These are phyloP conservation scores for Ciconia nigra DNA, from an alignment of 2,797 vertebrate species.

Conservation along the genomic window DNA sequence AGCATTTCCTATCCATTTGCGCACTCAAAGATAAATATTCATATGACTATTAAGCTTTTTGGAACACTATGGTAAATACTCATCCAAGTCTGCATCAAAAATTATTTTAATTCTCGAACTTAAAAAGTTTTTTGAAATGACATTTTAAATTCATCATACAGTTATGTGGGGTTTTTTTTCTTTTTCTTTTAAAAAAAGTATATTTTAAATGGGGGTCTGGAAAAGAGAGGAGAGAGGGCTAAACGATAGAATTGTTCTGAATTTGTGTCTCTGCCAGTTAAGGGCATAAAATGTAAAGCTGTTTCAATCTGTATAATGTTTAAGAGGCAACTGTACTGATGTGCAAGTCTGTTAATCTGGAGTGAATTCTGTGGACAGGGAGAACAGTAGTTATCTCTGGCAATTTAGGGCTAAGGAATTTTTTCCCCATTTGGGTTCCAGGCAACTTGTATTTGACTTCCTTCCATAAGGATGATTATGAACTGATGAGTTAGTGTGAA, in stretches of 20 bases:
- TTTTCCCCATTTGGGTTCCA: not conserved
- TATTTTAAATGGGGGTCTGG: not conserved
- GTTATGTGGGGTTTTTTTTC: not conserved
- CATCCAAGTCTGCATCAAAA: not conserved
- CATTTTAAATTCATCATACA: not conserved
- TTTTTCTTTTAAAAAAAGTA: not conserved
- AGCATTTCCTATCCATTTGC: not conserved
- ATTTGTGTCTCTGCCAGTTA: not conserved
- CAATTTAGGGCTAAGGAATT: not conserved
- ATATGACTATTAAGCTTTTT: not conserved
- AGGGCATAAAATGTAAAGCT: not conserved
- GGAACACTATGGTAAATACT: not conserved
- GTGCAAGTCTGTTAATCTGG: not conserved
- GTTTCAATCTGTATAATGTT: not conserved
- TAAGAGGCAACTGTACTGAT: not conserved
- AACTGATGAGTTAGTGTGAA: not conserved
- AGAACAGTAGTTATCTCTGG: not conserved
- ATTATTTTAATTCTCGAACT: not conserved
- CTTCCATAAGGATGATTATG: not conserved
- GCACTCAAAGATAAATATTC: not conserved
- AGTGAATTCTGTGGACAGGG: not conserved
- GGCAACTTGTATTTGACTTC: not conserved
- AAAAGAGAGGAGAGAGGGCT: not conserved
- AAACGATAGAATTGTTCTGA: not conserved
- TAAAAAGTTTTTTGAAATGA: not conserved